These are phyloP conservation scores for Aspidoscelis tigris DNA, from an alignment of 2,113 vertebrate species.

Conservation along the genomic window DNA sequence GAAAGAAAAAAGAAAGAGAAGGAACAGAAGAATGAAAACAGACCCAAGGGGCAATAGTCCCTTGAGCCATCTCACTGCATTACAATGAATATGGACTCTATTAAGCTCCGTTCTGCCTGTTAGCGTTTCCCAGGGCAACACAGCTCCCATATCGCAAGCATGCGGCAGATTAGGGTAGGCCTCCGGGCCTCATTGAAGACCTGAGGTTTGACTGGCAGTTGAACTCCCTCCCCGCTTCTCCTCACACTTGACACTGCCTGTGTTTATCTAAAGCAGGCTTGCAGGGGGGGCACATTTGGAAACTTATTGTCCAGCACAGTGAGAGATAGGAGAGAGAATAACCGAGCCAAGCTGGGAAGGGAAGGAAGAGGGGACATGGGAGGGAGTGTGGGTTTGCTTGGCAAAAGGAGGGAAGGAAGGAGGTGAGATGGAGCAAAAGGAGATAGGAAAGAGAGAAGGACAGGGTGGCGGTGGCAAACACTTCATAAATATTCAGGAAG, in stretches of 20 bases:
- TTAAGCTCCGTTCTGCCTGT: conserved; percentile 99
- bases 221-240: conserved; percentile 81
- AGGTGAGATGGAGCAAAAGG: conserved; percentile 51
- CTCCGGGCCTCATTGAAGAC: conserved; percentile 78
- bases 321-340: conserved; percentile 70
- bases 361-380: conserved; percentile 45
- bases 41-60: conserved; percentile 88
- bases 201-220: conserved; percentile 87
- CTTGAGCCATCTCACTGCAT: conserved; percentile 93
- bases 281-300: conserved; percentile 78
- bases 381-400: conserved; percentile 55
- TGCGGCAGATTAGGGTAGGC: conserved; percentile 90
- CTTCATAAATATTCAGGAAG: conserved; percentile 92
- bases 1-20: conserved; percentile 71
- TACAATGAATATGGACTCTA: conserved; percentile 99
- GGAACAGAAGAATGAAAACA: conserved; percentile 77
- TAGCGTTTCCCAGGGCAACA: conserved; percentile 97
- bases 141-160: conserved; percentile 97
- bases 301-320: conserved; percentile 78
- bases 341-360: conserved; percentile 31
- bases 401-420: conserved; percentile 30
- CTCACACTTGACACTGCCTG: conserved; percentile 99
- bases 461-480: conserved; percentile 43
- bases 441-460: conserved; percentile 19
- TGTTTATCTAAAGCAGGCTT: conserved; percentile 94